Conservation (phyloP, 2,113 vertebrate species). For the Tupaia tana region DNA sequence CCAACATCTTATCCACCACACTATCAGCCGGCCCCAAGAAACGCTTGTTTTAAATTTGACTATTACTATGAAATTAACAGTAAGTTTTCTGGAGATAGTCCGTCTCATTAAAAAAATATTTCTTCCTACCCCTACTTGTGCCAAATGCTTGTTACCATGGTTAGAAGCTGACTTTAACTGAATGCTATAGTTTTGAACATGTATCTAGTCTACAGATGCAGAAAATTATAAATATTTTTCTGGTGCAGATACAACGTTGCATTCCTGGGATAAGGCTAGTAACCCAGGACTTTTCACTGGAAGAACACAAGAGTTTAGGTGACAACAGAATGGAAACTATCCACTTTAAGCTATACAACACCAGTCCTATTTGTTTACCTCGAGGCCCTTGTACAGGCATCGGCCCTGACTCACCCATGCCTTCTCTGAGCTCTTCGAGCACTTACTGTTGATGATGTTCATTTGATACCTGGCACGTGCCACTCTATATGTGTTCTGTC, state of each 20-base stretch:
- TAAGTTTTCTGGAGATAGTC: slow-evolving; percentile 4
- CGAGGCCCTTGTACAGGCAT: neutral
- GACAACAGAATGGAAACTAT: slow-evolving; percentile 17
- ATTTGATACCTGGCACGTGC: neutral
- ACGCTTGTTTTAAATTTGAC: slow-evolving; percentile 39
- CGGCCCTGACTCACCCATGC: neutral
- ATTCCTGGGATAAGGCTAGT: slow-evolving; percentile 14
- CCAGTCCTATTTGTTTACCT: neutral
- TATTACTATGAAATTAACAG: neutral
- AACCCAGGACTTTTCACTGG: slow-evolving; percentile 2
- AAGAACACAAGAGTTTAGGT: neutral
- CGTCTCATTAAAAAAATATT: neutral
- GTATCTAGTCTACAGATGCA: neutral
- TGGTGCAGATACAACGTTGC: neutral
- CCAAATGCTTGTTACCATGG: slow-evolving; percentile 3
- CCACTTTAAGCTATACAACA: neutral
- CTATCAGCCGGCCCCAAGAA: neutral
- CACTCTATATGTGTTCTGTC: neutral
- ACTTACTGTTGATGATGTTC: neutral
- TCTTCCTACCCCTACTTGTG: neutral
- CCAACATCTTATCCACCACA: no score
- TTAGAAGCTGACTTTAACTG: neutral
- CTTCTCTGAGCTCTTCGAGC: neutral
- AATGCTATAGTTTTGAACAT: neutral
- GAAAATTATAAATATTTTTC: neutral